phyloP scores from a whole-genome alignment of 2,797 vertebrate species.

The Hemitrygon akajei region DNA sequence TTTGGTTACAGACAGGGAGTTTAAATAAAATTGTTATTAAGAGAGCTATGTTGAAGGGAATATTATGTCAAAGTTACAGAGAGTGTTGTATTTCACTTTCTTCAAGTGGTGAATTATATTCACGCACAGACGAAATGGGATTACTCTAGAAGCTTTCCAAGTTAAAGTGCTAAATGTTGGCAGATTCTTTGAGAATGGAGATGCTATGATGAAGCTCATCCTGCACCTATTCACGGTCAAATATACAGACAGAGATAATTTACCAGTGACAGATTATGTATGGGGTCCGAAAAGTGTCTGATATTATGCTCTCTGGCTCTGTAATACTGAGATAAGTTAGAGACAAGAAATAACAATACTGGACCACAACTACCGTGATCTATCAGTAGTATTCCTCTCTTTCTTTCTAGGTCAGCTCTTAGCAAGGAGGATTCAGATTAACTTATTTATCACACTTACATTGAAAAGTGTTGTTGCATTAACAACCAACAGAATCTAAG shows the following conservation, averaged over 20 bases:
- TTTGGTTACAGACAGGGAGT: background rate
- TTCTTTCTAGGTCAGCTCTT: too few species aligned
- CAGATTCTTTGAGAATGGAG: background rate
- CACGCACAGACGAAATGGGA: background rate
- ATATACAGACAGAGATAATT: background rate
- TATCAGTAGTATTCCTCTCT: background rate
- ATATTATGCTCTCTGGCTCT: background rate
- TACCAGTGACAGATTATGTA: background rate
- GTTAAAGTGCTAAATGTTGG: background rate
- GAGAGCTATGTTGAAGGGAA: background rate
- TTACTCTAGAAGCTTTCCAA: background rate
- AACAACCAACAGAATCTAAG: too few species aligned
- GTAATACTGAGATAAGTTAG: background rate
- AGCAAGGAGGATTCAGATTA: too few species aligned
- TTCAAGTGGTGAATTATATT: background rate
- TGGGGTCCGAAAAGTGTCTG: background rate
- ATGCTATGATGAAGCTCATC: background rate
- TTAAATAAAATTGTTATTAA: background rate
- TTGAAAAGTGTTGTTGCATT: too few species aligned
- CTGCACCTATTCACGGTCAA: background rate
- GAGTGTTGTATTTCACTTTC: background rate
- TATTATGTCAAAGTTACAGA: background rate
- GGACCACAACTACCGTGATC: background rate
- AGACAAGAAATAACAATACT: background rate
- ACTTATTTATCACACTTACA: too few species aligned